These are phyloP conservation scores for Polietes domitor DNA, from an alignment of 2,888 invertebrate species.

Conservation along the genomic window DNA sequence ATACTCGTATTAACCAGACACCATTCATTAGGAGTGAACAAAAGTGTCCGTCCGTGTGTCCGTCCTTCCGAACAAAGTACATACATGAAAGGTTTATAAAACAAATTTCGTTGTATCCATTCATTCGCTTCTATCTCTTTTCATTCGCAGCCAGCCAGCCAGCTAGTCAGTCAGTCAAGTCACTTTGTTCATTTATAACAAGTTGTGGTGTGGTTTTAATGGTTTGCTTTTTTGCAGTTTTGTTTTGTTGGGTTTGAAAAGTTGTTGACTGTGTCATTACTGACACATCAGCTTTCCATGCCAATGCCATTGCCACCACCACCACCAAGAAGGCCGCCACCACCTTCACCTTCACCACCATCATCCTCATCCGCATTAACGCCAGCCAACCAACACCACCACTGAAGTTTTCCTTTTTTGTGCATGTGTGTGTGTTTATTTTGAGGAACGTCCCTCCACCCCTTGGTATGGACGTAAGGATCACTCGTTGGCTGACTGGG, in stretches of 20 bases:
- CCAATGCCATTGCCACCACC: slow-evolving; percentile 56
- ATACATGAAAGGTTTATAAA: slow-evolving; percentile 41
- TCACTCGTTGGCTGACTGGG: slow-evolving; percentile 2
- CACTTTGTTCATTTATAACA: slow-evolving; percentile 58
- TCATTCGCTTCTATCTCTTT: slow-evolving; percentile 16
- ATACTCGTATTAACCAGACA: slow-evolving; percentile 1
- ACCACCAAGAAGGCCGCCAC: slow-evolving; percentile 44
- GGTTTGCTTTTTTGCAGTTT: slow-evolving; percentile 11
- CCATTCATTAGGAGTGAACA: slow-evolving; percentile 48
- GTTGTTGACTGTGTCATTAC: slow-evolving; percentile 72
- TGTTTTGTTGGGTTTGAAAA: slow-evolving; percentile 50
- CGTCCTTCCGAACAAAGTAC: slow-evolving; percentile 22
- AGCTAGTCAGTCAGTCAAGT: slow-evolving; percentile 9
- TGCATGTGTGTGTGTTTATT: too few species aligned
- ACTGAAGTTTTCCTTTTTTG: slow-evolving; percentile 22
- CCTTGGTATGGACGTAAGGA: background rate
- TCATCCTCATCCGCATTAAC: slow-evolving; percentile 10
- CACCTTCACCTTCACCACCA: slow-evolving; percentile 47
- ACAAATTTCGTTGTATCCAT: slow-evolving; percentile 13
- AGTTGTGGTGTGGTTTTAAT: slow-evolving; percentile 58
- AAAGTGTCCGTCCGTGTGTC: background rate
- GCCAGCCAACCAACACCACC: slow-evolving; percentile 42
- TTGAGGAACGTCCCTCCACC: background rate
- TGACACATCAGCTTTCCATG: slow-evolving; percentile 72
- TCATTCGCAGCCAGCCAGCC: background rate